Base-by-base conservation (phyloP, 2,888 invertebrate genomes). In the Gerris lacustris region DNA sequence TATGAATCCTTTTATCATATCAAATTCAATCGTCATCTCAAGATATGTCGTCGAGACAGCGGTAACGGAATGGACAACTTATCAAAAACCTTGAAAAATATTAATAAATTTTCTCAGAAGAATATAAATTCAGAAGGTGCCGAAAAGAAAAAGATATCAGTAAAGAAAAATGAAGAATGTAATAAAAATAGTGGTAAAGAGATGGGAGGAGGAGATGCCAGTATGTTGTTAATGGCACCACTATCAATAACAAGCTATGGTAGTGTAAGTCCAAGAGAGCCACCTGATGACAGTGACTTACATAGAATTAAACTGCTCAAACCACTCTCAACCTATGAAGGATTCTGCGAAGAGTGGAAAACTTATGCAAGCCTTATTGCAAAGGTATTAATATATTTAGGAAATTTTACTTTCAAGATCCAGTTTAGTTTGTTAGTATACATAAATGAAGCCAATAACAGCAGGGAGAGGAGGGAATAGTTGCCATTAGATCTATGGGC, bases 21-120 rank as follows among this genome's bases (percentile, higher is more conserved):
- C 66, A 88, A 92, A 77, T 96, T 93, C 82, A 90, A 91, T 79
- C 92, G 90, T 79, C 87, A 89, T 79, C 95, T 96, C 0, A 89
- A 88, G 81, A 87, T 96, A 75, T 86, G 47, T 5, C 11, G 18
- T n/a, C 9, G 17, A 17, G 64, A 64, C 17, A 64, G 9, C 9
- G 2, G 7, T n/a, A n/a, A n/a, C 17, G 31, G 31, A 31, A 9
- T 18, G 7, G 31, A 64, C 11, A 64, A 64, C 5, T 9, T 64
- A 18, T 7, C 31, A 64, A 64, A 64, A 64, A n/a, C 64, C 64
- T n/a, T 31, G 7, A 64, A 64, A 31, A 64, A 64, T 17, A 18
- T 9, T n/a, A 17, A 9, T 64, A 64, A 64, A 64, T n/a, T 31
- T n/a, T n/a, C 44, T 18, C 2, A 44, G 11, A 44, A 6, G 6